A percentile compares a stretch with the other conserved stretches of the same genome.
These are phyloP conservation scores for Liasis olivaceus DNA, from an alignment of 2,797 vertebrate genomes.

Conservation along the genomic window DNA sequence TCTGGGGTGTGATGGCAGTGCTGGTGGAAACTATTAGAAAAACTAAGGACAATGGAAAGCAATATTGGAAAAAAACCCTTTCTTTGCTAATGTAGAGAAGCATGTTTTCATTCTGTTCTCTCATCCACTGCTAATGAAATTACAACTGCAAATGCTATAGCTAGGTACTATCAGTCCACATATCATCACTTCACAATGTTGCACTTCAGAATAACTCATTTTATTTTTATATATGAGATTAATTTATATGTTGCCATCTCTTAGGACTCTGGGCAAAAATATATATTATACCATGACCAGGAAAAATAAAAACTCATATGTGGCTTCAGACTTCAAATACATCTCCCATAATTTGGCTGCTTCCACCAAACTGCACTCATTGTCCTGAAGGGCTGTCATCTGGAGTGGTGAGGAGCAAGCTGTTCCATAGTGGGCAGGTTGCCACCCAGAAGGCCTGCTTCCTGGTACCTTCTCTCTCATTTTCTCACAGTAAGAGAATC, in stretches of 20 bases:
- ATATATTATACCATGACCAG: background rate
- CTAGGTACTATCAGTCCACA: background rate
- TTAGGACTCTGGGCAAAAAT: background rate
- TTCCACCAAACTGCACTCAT: background rate
- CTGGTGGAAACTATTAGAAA: background rate
- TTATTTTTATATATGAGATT: slow-evolving; percentile 12
- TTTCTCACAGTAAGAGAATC: background rate
- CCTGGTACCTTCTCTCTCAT: background rate
- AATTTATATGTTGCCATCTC: background rate
- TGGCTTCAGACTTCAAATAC: background rate
- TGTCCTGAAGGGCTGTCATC: background rate
- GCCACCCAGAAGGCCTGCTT: background rate
- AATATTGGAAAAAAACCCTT: background rate
- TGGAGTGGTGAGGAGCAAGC: background rate
- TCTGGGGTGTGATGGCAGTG: background rate
- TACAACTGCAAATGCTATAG: slow-evolving; percentile 17
- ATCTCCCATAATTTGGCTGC: background rate
- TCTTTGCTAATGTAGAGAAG: background rate
- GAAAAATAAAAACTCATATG: background rate
- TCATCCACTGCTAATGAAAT: slow-evolving; percentile 15
- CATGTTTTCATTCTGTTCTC: slow-evolving; percentile 9
- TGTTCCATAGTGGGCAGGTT: background rate
- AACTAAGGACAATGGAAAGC: background rate
- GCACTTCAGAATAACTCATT: slow-evolving; percentile 17
- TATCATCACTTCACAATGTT: slow-evolving; percentile 25